These are phyloP conservation scores for Polydrusus pterygomalis DNA, from an alignment of 2,888 invertebrate genomes.

Conservation along the genomic window DNA sequence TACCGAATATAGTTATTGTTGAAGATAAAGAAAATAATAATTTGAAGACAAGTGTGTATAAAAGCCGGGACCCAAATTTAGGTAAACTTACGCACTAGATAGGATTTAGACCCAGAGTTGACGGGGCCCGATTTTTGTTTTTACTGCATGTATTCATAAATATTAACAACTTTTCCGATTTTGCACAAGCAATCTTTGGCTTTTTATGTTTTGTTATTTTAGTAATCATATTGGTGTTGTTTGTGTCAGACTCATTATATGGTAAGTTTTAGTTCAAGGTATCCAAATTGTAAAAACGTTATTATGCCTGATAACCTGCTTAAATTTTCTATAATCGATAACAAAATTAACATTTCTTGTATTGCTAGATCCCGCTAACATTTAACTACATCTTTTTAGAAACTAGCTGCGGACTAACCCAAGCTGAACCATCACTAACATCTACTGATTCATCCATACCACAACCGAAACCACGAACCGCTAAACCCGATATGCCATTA, in stretches of 20 bases:
- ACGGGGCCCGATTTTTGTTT: constrained; percentile 72
- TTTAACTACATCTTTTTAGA: constrained; percentile 72
- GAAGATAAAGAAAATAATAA: constrained; percentile 56
- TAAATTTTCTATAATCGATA: constrained; percentile 42
- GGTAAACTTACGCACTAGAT: constrained; percentile 53
- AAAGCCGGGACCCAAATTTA: constrained; percentile 34
- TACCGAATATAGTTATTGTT: constrained; percentile 64
- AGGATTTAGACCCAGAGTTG: constrained; percentile 60
- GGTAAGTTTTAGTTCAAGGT: constrained; percentile 45
- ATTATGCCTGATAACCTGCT: constrained; percentile 43
- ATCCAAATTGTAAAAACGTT: constrained; percentile 30
- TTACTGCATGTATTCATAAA: constrained; percentile 52
- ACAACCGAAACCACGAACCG: constrained; percentile 73
- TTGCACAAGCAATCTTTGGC: constrained; percentile 67
- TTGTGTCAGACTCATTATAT: constrained; percentile 60
- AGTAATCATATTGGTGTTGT: constrained; percentile 56
- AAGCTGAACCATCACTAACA: constrained; percentile 66
- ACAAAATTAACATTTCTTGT: constrained; percentile 56
- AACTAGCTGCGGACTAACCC: constrained; percentile 69
- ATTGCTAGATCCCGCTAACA: constrained; percentile 70
- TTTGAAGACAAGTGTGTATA: constrained; percentile 40
- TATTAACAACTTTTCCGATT: constrained; percentile 42
- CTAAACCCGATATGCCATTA: constrained; percentile 63
- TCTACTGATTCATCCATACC: constrained; percentile 68
- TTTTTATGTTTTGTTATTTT: constrained; percentile 60